Evolutionary conservation across 2,888 invertebrate genomes (phyloP).

Genomic region (Chorisops tibialis): DNA sequence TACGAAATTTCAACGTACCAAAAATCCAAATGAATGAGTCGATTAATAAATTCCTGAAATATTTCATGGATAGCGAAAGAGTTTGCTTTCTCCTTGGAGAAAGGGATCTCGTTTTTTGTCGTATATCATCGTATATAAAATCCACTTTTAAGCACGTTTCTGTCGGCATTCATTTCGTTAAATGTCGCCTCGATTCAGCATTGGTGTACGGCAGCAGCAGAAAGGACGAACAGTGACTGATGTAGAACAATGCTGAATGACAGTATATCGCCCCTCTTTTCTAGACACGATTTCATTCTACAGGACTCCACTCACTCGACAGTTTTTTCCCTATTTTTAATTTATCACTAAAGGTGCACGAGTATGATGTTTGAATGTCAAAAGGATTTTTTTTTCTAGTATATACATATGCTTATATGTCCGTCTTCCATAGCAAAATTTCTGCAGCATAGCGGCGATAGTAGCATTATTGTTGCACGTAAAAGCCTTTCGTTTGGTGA

Average conservation of each 20-base stretch:
- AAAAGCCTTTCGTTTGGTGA: not conserved
- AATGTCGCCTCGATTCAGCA: not conserved
- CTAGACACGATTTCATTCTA: not conserved
- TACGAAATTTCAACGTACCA: not conserved
- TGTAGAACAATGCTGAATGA: constrained; percentile 13
- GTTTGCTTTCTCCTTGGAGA: no score
- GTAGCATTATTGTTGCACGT: not conserved
- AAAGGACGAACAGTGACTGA: constrained; percentile 2
- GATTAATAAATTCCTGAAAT: not conserved
- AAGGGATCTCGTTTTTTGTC: no score
- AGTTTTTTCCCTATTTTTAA: not conserved
- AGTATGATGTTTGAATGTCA: not conserved
- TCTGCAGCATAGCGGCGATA: no score
- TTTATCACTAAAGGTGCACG: constrained; percentile 8
- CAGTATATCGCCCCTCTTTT: constrained; percentile 25
- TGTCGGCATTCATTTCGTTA: no score
- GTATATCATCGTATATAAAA: no score
- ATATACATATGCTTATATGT: not conserved
- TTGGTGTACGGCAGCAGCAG: no score
- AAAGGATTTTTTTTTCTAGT: not conserved
- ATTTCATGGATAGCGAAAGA: not conserved
- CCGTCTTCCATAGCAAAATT: no score
- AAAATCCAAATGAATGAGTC: not conserved
- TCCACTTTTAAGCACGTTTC: no score
- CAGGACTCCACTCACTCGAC: not conserved